Base-by-base conservation (phyloP, 2,113 vertebrate genomes). In the Phalacrocorax pelagicus region DNA sequence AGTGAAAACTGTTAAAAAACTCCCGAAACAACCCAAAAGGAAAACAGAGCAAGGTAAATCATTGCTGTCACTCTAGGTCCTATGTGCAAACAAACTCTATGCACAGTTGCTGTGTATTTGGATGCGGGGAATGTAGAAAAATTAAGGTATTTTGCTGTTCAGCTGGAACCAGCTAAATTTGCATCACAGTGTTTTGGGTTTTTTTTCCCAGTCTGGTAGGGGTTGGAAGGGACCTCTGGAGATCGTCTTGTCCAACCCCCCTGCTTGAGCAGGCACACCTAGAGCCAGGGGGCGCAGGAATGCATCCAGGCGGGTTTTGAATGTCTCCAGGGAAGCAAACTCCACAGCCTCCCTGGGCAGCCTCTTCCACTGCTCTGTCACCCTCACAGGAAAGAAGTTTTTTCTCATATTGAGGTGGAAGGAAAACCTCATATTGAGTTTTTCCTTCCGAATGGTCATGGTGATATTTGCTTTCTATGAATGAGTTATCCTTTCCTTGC, bases 21-120 rank as follows among this genome's bases (percentile, higher is more conserved):
- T 0, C 1, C 4, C 4, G n/a, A 87, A 94, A 55, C 77, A 84
- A 44, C n/a, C 22, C 42, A 61, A 75, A 95, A 93, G 38, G 19
- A 80, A 88, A 90, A 51, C 51, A 89, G 49, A 87, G 17, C 62
- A 57, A 94, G 86, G 89, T 93, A 87, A 85, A 80, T 87, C 47
- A 46, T 49, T 73, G 78, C 91, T 85, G 23, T 88, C 54, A 51
- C 54, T 58, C 24, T 1, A 1, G 4, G 3, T 87, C 65, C 66
- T 46, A 18, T 1, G 1, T 81, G 46, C 79, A 93, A 77, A 81
- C 36, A 66, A 58, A 18, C 5, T 5, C 24, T 72, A 4, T 65
- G 38, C 0, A 0, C 36, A 29, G 36, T 85, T 91, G 69, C 57
- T 84, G 19, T 84, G 55, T 65, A 12, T 89, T 94, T 89, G 51